Evolutionary conservation across 2,797 vertebrate genomes (phyloP).

Genomic region (Potorous gilbertii): DNA sequence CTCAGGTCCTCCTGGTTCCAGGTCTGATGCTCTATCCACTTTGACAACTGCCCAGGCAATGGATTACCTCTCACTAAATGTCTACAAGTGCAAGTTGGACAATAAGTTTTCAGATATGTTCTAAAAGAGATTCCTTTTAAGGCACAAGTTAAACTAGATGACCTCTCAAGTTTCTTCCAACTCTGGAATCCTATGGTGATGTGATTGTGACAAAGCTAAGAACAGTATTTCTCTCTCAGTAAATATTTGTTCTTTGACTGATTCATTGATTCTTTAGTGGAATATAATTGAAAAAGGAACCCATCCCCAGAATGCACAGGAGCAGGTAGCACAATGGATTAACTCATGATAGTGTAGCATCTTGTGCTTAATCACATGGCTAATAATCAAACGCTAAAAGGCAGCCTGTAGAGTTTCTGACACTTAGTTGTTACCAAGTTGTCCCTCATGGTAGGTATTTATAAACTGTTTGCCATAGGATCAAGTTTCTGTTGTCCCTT

Average conservation of each 20-base stretch:
- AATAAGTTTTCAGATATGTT: neutral
- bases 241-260: neutral
- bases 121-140: neutral
- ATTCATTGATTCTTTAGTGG: neutral
- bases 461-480: slow-evolving; percentile 23
- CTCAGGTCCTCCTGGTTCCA: neutral
- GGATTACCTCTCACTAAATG: neutral
- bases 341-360: neutral
- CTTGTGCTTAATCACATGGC: slow-evolving; percentile 7
- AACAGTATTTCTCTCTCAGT: too few relatives aligned
- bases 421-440: slow-evolving; percentile 25
- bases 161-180: too few relatives aligned
- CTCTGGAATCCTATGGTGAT: too few relatives aligned
- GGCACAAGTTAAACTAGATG: neutral
- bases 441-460: slow-evolving; percentile 2
- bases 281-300: neutral
- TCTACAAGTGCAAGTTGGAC: neutral
- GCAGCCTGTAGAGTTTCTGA: neutral
- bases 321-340: neutral
- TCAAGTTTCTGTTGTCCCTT: slow-evolving; percentile 35
- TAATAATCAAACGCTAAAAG: slow-evolving; percentile 11
- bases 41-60: neutral
- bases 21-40: too few relatives aligned
- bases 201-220: too few relatives aligned
- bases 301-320: neutral